Evolutionary conservation across 2,888 invertebrate species (phyloP).

Genomic region (Mimachlamys varia): DNA sequence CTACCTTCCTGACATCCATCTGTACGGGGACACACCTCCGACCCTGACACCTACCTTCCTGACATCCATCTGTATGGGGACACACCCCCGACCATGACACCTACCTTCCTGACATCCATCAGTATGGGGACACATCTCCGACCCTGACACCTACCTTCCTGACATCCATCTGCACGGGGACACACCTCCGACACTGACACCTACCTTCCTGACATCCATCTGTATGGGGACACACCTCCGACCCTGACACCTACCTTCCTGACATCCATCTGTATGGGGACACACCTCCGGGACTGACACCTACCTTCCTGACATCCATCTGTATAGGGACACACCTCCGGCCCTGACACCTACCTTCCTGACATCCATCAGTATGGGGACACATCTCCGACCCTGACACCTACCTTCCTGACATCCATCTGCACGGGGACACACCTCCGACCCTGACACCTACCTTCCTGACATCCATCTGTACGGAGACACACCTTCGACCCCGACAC

Average conservation of each 20-base stretch:
- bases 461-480: slow-evolving; percentile 79
- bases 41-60: slow-evolving; percentile 71
- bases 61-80: slow-evolving; percentile 79
- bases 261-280: slow-evolving; percentile 79
- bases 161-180: slow-evolving; percentile 79
- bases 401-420: slow-evolving; percentile 79
- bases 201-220: slow-evolving; percentile 79
- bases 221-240: slow-evolving; percentile 59
- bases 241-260: slow-evolving; percentile 71
- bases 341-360: slow-evolving; percentile 75
- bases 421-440: slow-evolving; percentile 59
- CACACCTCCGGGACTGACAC: background rate
- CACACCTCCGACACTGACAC: background rate
- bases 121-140: slow-evolving; percentile 58
- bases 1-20: slow-evolving; percentile 79
- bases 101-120: slow-evolving; percentile 79
- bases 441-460: slow-evolving; percentile 71
- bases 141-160: slow-evolving; percentile 71
- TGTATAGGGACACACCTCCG: too few relatives aligned
- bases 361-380: slow-evolving; percentile 79
- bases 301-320: slow-evolving; percentile 79
- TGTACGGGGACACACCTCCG: slow-evolving; percentile 59
- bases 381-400: background rate
- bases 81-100: too few relatives aligned
- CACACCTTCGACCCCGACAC: background rate